These are phyloP conservation scores for Chelon auratus DNA, from an alignment of 2,797 vertebrate species.

Conservation along the genomic window DNA sequence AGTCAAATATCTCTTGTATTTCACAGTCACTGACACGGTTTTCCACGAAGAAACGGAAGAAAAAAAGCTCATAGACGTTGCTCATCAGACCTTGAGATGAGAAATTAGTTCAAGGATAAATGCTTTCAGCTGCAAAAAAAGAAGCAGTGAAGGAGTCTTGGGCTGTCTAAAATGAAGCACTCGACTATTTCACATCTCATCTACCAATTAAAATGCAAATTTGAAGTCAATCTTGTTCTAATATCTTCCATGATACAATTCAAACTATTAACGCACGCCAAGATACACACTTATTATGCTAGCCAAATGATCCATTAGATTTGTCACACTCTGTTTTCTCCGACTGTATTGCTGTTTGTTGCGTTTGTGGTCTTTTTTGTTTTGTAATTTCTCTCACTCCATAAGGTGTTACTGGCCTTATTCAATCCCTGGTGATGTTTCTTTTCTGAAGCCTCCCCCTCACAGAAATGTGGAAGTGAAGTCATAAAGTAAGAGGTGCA, in stretches of 20 bases:
- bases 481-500: too few species aligned
- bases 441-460: too few species aligned
- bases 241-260: background rate
- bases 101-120: conserved; percentile 3
- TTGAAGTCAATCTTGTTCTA: background rate
- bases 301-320: background rate
- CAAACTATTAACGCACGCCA: background rate
- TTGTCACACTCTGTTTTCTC: background rate
- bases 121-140: background rate
- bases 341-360: background rate
- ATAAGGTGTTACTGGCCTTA: background rate
- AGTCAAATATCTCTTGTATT: conserved; percentile 18
- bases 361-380: too few species aligned
- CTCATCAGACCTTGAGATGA: conserved; percentile 1
- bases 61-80: background rate
- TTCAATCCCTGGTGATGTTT: too few species aligned
- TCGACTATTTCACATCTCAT: background rate
- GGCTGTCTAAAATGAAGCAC: conserved; percentile 4
- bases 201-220: background rate
- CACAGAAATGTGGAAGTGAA: too few species aligned
- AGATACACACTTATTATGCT: background rate
- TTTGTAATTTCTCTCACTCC: background rate
- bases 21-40: conserved; percentile 7
- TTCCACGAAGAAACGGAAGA: conserved; percentile 6
- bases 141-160: background rate